These are phyloP conservation scores for Willowsia nigromaculata DNA, from an alignment of 2,888 invertebrate species.

Conservation along the genomic window DNA sequence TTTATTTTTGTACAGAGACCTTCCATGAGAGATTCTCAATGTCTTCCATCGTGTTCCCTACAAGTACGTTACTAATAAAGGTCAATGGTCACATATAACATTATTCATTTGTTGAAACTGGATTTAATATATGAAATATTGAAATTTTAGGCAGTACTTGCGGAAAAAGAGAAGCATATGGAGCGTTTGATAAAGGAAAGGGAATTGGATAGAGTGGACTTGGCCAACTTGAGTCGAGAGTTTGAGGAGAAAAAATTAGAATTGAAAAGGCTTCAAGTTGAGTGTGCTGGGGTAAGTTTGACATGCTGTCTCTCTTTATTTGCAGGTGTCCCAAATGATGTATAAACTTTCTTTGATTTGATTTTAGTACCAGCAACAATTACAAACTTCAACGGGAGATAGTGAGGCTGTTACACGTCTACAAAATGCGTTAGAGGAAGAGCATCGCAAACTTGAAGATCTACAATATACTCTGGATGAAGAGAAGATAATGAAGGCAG, in stretches of 20 bases:
- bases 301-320: neutral
- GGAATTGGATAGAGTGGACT: constrained; percentile 93
- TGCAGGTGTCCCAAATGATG: too few species aligned
- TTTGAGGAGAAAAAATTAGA: constrained; percentile 89
- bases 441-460: constrained; percentile 91
- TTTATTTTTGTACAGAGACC: constrained; percentile 37
- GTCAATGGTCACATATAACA: neutral
- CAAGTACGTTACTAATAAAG: constrained; percentile 70
- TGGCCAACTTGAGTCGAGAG: constrained; percentile 90
- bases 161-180: constrained; percentile 96
- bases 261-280: constrained; percentile 81
- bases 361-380: constrained; percentile 52
- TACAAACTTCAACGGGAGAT: constrained; percentile 33
- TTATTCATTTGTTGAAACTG: neutral
- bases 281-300: constrained; percentile 42
- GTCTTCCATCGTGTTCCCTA: constrained; percentile 75
- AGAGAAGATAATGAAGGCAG: constrained; percentile 92
- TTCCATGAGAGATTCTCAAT: constrained; percentile 69
- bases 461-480: constrained; percentile 95
- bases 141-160: constrained; percentile 88
- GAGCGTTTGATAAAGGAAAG: constrained; percentile 94
- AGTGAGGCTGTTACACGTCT: constrained; percentile 61
- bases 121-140: neutral
- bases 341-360: neutral
- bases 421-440: constrained; percentile 84